phyloP scores from a whole-genome alignment of 2,113 vertebrate species.

The Brachypodius melanocephalos region DNA sequence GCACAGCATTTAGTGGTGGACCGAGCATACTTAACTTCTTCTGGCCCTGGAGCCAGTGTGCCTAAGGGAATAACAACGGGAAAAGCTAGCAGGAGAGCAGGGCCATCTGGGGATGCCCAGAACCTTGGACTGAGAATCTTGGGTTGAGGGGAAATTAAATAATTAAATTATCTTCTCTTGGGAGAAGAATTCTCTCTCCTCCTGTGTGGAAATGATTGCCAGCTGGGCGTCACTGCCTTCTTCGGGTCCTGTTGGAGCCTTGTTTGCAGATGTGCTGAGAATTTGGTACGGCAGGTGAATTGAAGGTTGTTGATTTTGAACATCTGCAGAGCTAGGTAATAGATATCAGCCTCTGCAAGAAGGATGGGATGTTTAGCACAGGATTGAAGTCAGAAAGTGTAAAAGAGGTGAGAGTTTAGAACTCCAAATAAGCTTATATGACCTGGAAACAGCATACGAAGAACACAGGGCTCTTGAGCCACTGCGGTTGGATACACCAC shows the following conservation, averaged over 20 bases:
- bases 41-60: not conserved
- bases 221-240: not conserved
- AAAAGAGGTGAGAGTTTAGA: not conserved
- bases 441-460: not conserved
- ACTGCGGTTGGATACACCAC: accelerated
- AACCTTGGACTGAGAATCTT: not conserved
- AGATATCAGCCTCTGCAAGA: not conserved
- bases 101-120: not conserved
- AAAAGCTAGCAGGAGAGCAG: not conserved
- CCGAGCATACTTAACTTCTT: not conserved
- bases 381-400: not conserved
- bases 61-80: not conserved
- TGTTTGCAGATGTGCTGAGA: not conserved
- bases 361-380: not conserved
- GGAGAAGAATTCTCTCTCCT: not conserved
- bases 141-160: not conserved
- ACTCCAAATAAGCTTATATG: not conserved
- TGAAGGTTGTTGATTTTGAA: not conserved
- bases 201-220: not conserved
- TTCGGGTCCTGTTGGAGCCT: not conserved
- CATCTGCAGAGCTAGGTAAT: not conserved
- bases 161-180: not conserved
- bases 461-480: not conserved
- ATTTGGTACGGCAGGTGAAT: not conserved
- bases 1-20: not conserved